Conservation (phyloP, 2,797 vertebrate genomes). For the Bucorvus abyssinicus region DNA sequence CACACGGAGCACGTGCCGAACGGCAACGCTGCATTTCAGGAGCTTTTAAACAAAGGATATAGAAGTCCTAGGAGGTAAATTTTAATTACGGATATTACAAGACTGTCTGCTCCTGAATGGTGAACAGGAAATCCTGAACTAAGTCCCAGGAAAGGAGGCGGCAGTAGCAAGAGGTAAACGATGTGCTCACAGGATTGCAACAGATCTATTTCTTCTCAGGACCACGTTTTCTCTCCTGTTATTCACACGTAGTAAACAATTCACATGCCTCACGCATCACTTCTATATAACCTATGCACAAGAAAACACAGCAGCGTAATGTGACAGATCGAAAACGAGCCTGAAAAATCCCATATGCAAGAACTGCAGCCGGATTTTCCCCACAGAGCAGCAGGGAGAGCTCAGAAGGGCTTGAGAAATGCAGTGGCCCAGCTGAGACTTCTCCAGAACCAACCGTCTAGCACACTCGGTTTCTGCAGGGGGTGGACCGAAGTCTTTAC, state of each 20-base stretch:
- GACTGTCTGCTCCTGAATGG: background rate
- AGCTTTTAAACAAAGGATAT: background rate
- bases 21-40: background rate
- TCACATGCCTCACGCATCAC: background rate
- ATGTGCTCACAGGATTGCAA: background rate
- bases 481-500: background rate
- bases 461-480: background rate
- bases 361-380: background rate
- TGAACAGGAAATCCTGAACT: background rate
- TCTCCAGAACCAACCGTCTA: background rate
- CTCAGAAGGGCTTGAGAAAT: background rate
- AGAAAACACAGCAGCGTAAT: background rate
- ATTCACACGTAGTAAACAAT: background rate
- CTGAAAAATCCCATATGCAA: background rate
- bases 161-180: background rate
- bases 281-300: background rate
- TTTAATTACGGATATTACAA: background rate
- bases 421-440: background rate
- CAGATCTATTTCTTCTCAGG: background rate
- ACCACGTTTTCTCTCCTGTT: background rate
- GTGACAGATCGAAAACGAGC: background rate
- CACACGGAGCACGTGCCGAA: background rate
- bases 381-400: background rate
- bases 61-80: background rate
- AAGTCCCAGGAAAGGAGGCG: background rate